Base-by-base conservation (phyloP, 2,797 vertebrate genomes). In the Oceanodroma leucorhoa region DNA sequence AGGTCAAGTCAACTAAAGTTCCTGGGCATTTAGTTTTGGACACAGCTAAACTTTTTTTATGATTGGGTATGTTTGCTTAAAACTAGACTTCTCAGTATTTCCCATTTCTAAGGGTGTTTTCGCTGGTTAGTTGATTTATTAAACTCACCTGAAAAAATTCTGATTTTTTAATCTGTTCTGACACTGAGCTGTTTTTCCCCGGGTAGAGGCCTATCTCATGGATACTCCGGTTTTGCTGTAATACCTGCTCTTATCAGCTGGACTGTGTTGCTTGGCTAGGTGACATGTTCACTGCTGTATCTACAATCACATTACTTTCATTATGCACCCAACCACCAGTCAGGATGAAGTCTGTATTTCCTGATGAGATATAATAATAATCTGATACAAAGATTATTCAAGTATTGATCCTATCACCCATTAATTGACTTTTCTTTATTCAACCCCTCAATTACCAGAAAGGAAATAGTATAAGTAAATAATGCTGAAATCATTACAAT, bases 171-270 rank as follows among this genome's bases (percentile, higher is more conserved):
- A 38, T 62, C 14, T 48, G 3, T 88, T 88, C 83, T 70, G 53
- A 22, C 15, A 24, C 6, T 77, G n/a, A 53, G 7, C 7, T 55
- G 3, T 45, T 85, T 65, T 79, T 10, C 11, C 32, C 24, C 19
- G 12, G 17, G 15, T 32, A 57, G 26, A 21, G 10, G 0, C 0
- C 48, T 79, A 3, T 73, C 23, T 67, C 14, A 17, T 50, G 38
- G 21, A 4, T 55, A 16, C 5, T 55, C 36, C 2, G 2, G 8
- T 43, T 86, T 83, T 36, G 8, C 43, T 64, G 9, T 23, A 57
- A 16, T 61, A 9, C 29, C 21, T 78, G 7, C 8, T 8, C 6
- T 55, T 95, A 46, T 45, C 30, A 60, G 0, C 24, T 53, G 36
- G 19, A 22, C 43, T 43, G 2, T 61, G 14, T 55, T 84, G 26